Base-by-base conservation (phyloP, 92 coral and sea anemone genomes). In the Umimayanthus kanabou region DNA sequence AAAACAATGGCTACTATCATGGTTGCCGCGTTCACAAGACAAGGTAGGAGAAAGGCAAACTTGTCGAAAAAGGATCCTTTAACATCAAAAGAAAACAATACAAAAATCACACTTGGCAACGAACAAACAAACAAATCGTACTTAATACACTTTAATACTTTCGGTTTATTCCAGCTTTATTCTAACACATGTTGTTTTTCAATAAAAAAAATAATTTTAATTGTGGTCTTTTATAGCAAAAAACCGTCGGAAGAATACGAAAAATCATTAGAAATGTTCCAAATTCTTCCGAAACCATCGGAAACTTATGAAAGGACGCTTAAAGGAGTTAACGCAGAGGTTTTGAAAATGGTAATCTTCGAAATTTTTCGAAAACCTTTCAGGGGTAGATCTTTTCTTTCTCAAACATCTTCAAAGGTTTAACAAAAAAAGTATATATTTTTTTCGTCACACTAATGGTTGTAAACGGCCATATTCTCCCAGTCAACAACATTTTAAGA, bases 31-130 rank as follows among this genome's bases (percentile, higher is more conserved):
- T 94, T 91, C 30, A 96, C 85, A 75, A 96, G 64, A 57, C 97
- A 93, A 9, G 98, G 98, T 13, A 96, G 92, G 47, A 96, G 79
- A 87, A 89, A 96, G 1, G 98, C 92, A 79, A 91, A 94, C 43
- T 45, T 73, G 70, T 94, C 94, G 65, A 96, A 90, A 64, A 96
- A 79, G 39, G 98, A 96, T 37, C 95, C 98, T 96, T 30, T 40
- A 76, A 39, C 23, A 43, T 22, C 53, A 73, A 88, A 42, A 11
- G 37, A 75, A 50, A 39, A 74, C 57, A 42, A 81, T 8, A 20
- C 5, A 1, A 74, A 75, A 39, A 74, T 29, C 23, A 42, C 3
- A n/a, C 74, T 25, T 11, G 7, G 14, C 23, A 28, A 39, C 25
- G 9, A 53, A 39, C 25, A 80, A 11, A 80, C 69, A 11, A 15